phyloP scores from a whole-genome alignment of 2,797 vertebrate species.

The Galago senegalensis region DNA sequence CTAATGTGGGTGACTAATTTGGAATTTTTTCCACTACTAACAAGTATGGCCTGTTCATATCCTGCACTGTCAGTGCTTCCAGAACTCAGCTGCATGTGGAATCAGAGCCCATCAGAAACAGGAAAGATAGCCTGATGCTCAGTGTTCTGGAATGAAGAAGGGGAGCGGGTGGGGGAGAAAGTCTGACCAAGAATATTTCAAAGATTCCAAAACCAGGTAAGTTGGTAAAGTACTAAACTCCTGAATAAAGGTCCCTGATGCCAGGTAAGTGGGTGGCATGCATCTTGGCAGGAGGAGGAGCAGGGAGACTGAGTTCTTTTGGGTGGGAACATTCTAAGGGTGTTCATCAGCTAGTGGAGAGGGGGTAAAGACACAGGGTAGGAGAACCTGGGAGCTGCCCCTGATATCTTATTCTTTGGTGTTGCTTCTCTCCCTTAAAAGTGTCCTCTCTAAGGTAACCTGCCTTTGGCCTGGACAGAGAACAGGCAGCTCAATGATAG shows the following conservation, averaged over 20 bases:
- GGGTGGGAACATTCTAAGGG: not conserved
- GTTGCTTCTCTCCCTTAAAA: not conserved
- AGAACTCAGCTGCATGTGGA: not conserved
- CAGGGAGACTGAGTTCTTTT: not conserved
- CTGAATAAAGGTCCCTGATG: not conserved
- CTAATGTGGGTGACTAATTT: not conserved
- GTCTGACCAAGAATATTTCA: not conserved
- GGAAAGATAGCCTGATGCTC: not conserved
- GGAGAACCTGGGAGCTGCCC: not conserved
- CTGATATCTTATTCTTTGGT: not conserved
- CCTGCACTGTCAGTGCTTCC: not conserved
- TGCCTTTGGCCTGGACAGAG: not conserved
- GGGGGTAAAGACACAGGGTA: not conserved
- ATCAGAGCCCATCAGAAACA: not conserved
- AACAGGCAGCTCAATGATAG: not conserved
- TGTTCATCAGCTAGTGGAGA: not conserved
- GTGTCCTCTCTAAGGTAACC: not conserved
- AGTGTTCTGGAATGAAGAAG: not conserved
- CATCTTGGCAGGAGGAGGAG: not conserved
- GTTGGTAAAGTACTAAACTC: not conserved
- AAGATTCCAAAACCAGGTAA: not conserved
- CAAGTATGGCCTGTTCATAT: not conserved
- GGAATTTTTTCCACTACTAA: not conserved
- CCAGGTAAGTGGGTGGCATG: not conserved
- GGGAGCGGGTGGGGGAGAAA: not conserved